A percentile compares a stretch with the other conserved stretches of the same genome.
These are phyloP conservation scores for Microctenopoma lineatum DNA, from an alignment of 2,797 vertebrate species.

Conservation along the genomic window DNA sequence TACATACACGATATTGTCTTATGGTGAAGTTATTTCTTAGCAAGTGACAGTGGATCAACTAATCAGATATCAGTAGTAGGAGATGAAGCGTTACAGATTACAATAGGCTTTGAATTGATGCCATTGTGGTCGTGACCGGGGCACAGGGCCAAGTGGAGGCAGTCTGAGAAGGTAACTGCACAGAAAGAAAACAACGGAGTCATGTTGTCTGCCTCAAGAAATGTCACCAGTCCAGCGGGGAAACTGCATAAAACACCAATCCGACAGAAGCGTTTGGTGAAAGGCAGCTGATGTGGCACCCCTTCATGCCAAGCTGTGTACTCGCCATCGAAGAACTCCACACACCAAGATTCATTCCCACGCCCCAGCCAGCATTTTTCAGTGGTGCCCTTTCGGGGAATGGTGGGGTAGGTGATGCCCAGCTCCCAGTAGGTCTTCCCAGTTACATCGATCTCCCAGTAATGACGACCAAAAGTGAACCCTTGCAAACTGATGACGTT, in stretches of 20 bases:
- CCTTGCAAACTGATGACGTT: constrained; percentile 81
- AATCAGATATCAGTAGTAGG: constrained; percentile 43
- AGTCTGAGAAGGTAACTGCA: constrained; percentile 79
- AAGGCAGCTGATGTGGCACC: constrained; percentile 78
- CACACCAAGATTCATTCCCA: constrained; percentile 81
- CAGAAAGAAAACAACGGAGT: constrained; percentile 82
- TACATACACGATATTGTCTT: background rate
- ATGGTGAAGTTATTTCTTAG: background rate
- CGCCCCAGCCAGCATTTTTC: constrained; percentile 86
- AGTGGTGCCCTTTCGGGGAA: constrained; percentile 80
- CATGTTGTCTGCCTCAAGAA: constrained; percentile 82
- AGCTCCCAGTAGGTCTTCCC: constrained; percentile 88
- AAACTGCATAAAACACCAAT: constrained; percentile 83
- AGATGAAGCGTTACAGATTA: constrained; percentile 72
- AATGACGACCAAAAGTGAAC: constrained; percentile 80
- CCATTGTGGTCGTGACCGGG: constrained; percentile 84
- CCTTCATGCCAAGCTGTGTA: constrained; percentile 86
- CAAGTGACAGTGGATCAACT: background rate
- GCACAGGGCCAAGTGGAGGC: constrained; percentile 82
- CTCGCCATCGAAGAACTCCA: constrained; percentile 85
- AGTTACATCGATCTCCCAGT: constrained; percentile 85
- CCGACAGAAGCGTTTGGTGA: constrained; percentile 67
- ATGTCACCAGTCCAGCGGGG: constrained; percentile 80
- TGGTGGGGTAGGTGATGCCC: constrained; percentile 83
- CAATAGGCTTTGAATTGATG: constrained; percentile 75